Conservation (phyloP, 2,888 invertebrate species). For the Synanthedon andrenaeformis region DNA sequence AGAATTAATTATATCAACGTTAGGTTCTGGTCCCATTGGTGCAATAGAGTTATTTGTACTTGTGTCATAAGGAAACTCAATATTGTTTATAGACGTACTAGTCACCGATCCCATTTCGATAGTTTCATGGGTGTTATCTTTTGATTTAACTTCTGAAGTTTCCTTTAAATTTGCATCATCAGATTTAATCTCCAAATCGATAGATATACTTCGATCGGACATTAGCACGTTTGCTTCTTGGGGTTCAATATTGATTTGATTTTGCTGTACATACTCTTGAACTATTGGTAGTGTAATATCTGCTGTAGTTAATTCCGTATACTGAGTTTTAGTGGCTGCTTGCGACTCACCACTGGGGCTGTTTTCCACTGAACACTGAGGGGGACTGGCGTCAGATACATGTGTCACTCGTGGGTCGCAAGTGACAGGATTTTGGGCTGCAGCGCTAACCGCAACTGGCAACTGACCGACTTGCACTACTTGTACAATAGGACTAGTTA, state of each 20-base stretch:
- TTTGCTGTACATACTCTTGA: slow-evolving; percentile 40
- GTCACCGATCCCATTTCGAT: slow-evolving; percentile 18
- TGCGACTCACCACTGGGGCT: slow-evolving; percentile 44
- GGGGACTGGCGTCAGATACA: slow-evolving; percentile 54
- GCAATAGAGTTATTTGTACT: slow-evolving; percentile 8
- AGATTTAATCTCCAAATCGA: slow-evolving; percentile 37
- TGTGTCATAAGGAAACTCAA: slow-evolving; percentile 20
- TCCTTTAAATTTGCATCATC: slow-evolving; percentile 11
- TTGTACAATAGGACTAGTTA: slow-evolving; percentile 55
- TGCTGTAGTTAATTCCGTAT: slow-evolving; percentile 60
- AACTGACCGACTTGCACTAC: slow-evolving; percentile 71
- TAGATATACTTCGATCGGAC: slow-evolving; percentile 28
- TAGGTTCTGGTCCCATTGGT: slow-evolving; percentile 12
- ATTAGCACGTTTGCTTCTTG: slow-evolving; percentile 19
- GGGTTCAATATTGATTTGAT: slow-evolving; percentile 26
- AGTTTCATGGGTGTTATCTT: slow-evolving; percentile 21
- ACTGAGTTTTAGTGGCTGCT: slow-evolving; percentile 48
- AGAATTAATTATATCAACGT: slow-evolving; percentile 14
- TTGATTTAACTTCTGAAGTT: slow-evolving; percentile 31
- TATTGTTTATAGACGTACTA: slow-evolving; percentile 19
- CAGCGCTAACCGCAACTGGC: slow-evolving; percentile 54
- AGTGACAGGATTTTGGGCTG: slow-evolving; percentile 58
- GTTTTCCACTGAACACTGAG: slow-evolving; percentile 52
- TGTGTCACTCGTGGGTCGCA: slow-evolving; percentile 62
- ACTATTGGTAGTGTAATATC: slow-evolving; percentile 45